Evolutionary conservation across 2,888 invertebrate species (phyloP).

Genomic region (Sinelater perroti): DNA sequence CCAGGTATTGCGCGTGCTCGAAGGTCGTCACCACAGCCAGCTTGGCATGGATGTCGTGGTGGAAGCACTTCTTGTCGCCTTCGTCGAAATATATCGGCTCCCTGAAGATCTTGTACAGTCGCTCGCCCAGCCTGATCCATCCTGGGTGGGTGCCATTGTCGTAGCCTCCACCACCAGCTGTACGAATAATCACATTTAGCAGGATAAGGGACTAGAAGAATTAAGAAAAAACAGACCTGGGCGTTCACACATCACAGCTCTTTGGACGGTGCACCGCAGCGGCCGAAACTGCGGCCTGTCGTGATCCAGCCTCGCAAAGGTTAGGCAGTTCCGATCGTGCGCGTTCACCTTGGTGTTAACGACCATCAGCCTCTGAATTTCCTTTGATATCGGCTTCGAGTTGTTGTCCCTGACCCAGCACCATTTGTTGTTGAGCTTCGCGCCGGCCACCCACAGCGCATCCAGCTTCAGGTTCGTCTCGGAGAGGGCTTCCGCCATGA

Average conservation of each 20-base stretch:
- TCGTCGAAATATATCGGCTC: constrained; percentile 1
- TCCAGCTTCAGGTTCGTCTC: constrained; percentile 61
- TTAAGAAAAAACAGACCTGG: background rate
- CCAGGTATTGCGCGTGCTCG: constrained; percentile 53
- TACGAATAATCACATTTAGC: too few relatives aligned
- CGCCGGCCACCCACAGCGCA: constrained; percentile 36
- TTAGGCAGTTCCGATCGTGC: constrained; percentile 9
- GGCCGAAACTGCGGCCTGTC: constrained; percentile 7
- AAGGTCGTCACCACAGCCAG: constrained; percentile 14
- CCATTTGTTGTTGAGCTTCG: background rate
- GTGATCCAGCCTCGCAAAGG: constrained; percentile 11
- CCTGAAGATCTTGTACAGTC: constrained; percentile 16
- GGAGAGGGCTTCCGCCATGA: constrained; percentile 62
- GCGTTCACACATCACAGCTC: constrained; percentile 11
- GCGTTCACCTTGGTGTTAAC: background rate
- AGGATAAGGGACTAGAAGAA: background rate
- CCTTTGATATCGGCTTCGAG: background rate
- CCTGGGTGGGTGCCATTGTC: constrained; percentile 6
- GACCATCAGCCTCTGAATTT: background rate
- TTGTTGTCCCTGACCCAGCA: background rate
- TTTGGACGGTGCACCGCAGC: constrained; percentile 1
- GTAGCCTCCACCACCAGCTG: background rate
- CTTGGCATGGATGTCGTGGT: background rate
- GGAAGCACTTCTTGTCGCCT: constrained; percentile 9
- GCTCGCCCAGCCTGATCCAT: constrained; percentile 21